Base-by-base conservation (phyloP, 2,888 invertebrate species). In the Clunio marinus region DNA sequence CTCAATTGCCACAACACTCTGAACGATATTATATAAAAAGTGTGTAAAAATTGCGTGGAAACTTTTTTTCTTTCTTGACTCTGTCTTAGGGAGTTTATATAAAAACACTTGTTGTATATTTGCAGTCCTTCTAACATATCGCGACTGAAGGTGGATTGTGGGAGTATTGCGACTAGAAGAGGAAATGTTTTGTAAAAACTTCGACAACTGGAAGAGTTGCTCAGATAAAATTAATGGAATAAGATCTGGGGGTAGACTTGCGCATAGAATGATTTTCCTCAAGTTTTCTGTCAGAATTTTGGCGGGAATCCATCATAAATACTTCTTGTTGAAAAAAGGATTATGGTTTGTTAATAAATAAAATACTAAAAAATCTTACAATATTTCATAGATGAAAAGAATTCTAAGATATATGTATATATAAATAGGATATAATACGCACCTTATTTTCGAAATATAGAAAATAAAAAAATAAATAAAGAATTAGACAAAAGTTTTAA, bases 31-130 rank as follows among this genome's bases (percentile, higher is more conserved):
- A 41, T 41, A 41, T 41, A 41, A 41, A 41, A 41, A 41, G 51
- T 22, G 51, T 20, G 51, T 51, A 51, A 17, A 51, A 51, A 58
- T 32, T n/a, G n/a, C n/a, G 32, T 32, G 17, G 58, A 58, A 22
- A 22, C 2, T 46, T 20, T 46, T 46, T 46, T 22, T 55, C 27
- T 57, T 57, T 41, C 20, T 45, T 20, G n/a, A 51, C 22, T 51
- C 17, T 51, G 17, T 51, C 51, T 51, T 51, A 20, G 22, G 22
- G 51, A 51, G 22, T 51, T 46, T 37, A 46, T 63, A 63, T 27
- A 63, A 63, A 63, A 63, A 63, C 63, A 63, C 63, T 63, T 63
- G 63, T 63, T 63, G 63, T 63, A 63, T 63, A 63, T 63, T 63
- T 63, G 63, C 63, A 46, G 25, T 63, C 63, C 63, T 46, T 63